Base-by-base conservation (phyloP, 2,888 invertebrate species). In the Dysmachus trigonus region DNA sequence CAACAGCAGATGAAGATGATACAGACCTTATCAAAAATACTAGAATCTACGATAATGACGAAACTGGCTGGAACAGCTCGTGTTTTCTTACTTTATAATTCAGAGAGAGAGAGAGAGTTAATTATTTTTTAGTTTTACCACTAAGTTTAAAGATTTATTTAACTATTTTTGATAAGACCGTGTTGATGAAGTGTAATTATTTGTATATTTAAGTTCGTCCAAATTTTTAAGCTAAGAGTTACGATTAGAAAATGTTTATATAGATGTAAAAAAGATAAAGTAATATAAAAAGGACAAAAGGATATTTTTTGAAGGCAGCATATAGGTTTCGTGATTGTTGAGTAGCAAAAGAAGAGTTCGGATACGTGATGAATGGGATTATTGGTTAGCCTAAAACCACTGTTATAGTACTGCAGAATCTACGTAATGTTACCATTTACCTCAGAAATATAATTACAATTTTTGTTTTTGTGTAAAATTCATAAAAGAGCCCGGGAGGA, bases 121-220 rank as follows among this genome's bases (percentile, higher is more conserved):
- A 85, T 85, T 76, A 76, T 77, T 85, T n/a, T 76, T 85, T 85
- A 77, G 35, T 85, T 76, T n/a, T 76, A 81, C 47, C 53, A 53
- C 33, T 53, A 81, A 30, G 33, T 81, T 81, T 53, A 81, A 81
- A 81, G 30, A 47, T 85, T 51, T 85, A 85, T 74, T 85, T 41
- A 85, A 74, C 73, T 74, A 72, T 85, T 73, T 85, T 74, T 74
- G 73, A 85, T 85, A 72, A 73, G 73, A 27, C 22, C 72, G 41
- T 31, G 41, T 41, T 51, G 51, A 53, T 53, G 30, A 81, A 81
- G 18, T 81, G 81, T 81, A 81, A 81, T 81, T 81, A 81, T 81
- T 81, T 81, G 51, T 81, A 81, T 5, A 81, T 87, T 87, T 85
- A 86, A 87, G 86, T 87, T 87, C 85, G 87, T 87, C 87, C 87